These are phyloP conservation scores for Alviniconcha marisindica DNA, from an alignment of 1,140 invertebrate genomes.

Conservation along the genomic window DNA sequence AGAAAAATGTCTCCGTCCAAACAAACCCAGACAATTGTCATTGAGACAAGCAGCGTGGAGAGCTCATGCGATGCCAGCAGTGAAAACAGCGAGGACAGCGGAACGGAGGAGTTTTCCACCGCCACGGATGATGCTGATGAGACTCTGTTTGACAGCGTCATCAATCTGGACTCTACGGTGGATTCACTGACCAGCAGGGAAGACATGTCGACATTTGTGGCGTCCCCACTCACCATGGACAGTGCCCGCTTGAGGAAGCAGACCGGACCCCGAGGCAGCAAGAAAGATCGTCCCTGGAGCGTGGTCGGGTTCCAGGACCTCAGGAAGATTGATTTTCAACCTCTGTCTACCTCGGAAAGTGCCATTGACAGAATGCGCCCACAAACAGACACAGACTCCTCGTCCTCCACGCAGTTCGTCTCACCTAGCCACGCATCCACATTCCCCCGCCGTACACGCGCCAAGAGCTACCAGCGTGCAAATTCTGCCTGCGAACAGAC, in stretches of 20 bases:
- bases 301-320: slow-evolving; percentile 88
- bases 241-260: slow-evolving; percentile 49
- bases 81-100: slow-evolving; percentile 82
- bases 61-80: slow-evolving; percentile 89
- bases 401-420: slow-evolving; percentile 32
- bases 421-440: slow-evolving; percentile 51
- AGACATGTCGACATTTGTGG: neutral
- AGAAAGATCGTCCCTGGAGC: slow-evolving; percentile 85
- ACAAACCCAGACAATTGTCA: slow-evolving; percentile 45
- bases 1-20: slow-evolving; percentile 47
- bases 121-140: slow-evolving; percentile 60
- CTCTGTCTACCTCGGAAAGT: slow-evolving; percentile 90
- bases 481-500: slow-evolving; percentile 43
- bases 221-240: slow-evolving; percentile 44
- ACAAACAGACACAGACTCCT: slow-evolving; percentile 54
- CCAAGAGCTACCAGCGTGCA: slow-evolving; percentile 42
- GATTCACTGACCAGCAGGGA: slow-evolving; percentile 48
- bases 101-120: slow-evolving; percentile 58
- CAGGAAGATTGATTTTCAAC: slow-evolving; percentile 76
- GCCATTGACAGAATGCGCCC: slow-evolving; percentile 78
- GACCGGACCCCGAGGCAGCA: slow-evolving; percentile 41
- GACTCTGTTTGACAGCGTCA: slow-evolving; percentile 58
- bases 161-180: slow-evolving; percentile 55
- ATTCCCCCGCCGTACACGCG: slow-evolving; percentile 51
- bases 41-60: slow-evolving; percentile 54